Evolutionary conservation across 2,888 invertebrate species (phyloP).

Genomic region (Cosmopolites sordidus): DNA sequence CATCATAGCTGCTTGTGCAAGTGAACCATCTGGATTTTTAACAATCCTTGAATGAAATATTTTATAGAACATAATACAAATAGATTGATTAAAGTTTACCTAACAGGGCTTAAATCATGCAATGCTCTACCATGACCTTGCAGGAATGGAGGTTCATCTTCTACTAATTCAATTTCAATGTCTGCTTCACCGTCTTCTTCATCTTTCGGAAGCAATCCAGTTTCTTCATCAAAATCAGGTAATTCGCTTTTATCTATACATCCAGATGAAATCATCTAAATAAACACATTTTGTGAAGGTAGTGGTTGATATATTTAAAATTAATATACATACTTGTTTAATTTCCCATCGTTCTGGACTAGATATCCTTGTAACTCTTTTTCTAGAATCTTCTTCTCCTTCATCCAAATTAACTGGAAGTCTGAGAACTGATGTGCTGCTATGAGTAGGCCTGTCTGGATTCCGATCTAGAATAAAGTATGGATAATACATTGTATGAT

Average conservation of each 20-base stretch:
- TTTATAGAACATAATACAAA: background rate
- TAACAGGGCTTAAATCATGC: constrained; percentile 88
- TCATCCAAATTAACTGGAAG: constrained; percentile 57
- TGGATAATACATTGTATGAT: background rate
- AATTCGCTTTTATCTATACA: constrained; percentile 89
- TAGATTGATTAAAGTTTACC: constrained; percentile 10
- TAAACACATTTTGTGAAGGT: background rate
- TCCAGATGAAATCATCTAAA: constrained; percentile 83
- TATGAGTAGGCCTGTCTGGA: constrained; percentile 81
- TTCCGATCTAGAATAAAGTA: constrained; percentile 60
- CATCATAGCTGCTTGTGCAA: constrained; percentile 99
- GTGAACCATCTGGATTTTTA: constrained; percentile 97
- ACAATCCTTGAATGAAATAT: no score
- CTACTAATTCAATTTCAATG: constrained; percentile 95
- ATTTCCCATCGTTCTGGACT: constrained; percentile 98
- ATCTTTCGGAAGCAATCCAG: constrained; percentile 84
- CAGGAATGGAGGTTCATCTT: constrained; percentile 97
- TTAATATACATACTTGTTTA: constrained; percentile 59
- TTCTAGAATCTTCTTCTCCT: constrained; percentile 76
- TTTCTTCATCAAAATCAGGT: constrained; percentile 97
- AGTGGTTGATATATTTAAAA: background rate
- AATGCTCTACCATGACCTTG: constrained; percentile 84
- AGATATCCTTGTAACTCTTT: constrained; percentile 85
- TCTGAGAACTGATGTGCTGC: constrained; percentile 50
- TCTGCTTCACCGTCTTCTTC: constrained; percentile 95